A percentile compares a stretch with the other conserved stretches of the same genome.
Conservation (phyloP, 2,113 vertebrate genomes). For the Bucco capensis region DNA sequence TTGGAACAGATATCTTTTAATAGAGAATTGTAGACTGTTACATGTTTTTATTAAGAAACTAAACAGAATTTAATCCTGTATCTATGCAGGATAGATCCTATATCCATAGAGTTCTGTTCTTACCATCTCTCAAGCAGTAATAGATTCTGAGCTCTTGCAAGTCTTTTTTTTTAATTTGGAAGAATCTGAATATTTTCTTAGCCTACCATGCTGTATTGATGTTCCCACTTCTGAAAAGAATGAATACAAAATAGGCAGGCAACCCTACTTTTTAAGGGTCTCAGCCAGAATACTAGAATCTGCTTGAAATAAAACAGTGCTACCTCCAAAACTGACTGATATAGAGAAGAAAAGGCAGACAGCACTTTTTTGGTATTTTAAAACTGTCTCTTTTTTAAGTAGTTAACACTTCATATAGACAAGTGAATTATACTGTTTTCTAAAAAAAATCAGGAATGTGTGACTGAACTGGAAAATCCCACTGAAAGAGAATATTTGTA, state of each 20-base stretch:
- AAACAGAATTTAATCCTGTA: neutral
- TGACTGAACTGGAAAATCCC: neutral
- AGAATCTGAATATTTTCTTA: neutral
- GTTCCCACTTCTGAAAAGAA: neutral
- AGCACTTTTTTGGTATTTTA: neutral
- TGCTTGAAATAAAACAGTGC: neutral
- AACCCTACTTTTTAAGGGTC: neutral
- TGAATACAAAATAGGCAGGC: neutral
- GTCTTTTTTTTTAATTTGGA: neutral
- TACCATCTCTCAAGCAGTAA: neutral
- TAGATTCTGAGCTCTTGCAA: neutral
- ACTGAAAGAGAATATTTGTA: neutral
- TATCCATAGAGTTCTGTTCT: neutral
- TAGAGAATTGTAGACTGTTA: neutral
- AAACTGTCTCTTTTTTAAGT: neutral
- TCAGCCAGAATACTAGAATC: neutral
- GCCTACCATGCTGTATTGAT: neutral
- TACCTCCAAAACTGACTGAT: neutral
- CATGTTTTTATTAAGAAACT: neutral
- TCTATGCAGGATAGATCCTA: too few species aligned
- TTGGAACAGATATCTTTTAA: neutral
- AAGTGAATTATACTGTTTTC: neutral
- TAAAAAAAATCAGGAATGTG: neutral
- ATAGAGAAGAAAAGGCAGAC: neutral
- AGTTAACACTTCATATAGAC: neutral